Percentiles rank a stretch among this genome's conserved stretches.
phyloP scores from a whole-genome alignment of 2,797 vertebrate genomes.

The Sebastes aleutianus region DNA sequence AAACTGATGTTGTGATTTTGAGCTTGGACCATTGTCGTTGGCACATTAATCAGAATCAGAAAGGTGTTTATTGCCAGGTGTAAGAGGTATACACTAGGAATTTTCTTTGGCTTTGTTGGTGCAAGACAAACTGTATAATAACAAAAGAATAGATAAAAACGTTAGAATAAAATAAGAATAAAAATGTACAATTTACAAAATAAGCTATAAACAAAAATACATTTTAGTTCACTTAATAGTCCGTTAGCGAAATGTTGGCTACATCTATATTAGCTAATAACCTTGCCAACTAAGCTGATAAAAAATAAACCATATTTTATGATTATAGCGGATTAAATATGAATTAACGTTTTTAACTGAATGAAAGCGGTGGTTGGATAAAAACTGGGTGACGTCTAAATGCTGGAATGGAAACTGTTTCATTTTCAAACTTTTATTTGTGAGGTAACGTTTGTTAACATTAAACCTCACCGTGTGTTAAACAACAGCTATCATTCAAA shows the following conservation, averaged over 20 bases:
- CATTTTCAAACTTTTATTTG: conserved; percentile 40
- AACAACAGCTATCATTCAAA: accelerated
- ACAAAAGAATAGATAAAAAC: too few species aligned
- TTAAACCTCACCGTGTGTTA: accelerated
- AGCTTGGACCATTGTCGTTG: neutral
- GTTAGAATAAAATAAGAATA: too few species aligned
- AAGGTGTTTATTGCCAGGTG: too few species aligned
- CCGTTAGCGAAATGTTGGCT: neutral
- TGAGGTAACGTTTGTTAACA: neutral
- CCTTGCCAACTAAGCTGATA: accelerated
- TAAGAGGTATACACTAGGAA: too few species aligned
- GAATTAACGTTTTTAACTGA: neutral
- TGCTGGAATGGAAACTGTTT: conserved; percentile 44
- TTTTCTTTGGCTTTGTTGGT: too few species aligned
- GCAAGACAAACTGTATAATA: too few species aligned
- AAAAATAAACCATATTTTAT: neutral
- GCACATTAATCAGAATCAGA: neutral
- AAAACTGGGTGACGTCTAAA: conserved; percentile 45
- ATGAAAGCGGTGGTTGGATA: neutral
- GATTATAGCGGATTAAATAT: neutral
- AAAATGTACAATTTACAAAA: too few species aligned
- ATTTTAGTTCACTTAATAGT: neutral
- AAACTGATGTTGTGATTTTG: neutral
- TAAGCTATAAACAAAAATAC: too few species aligned
- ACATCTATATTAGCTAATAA: neutral